Base-by-base conservation (phyloP, 2,797 vertebrate species). In the Pempheris klunzingeri region DNA sequence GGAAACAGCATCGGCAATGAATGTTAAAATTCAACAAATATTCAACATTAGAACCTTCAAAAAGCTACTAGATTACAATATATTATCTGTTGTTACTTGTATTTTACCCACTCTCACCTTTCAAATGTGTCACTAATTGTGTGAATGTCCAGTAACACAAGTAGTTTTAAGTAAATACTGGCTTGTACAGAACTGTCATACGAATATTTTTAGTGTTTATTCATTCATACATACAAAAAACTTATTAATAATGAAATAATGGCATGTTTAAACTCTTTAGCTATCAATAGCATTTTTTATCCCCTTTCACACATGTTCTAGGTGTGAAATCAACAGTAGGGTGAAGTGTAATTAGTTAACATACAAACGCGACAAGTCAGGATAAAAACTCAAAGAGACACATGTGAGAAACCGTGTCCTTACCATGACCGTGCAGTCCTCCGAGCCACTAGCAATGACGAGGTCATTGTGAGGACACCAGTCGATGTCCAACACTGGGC, bases 381-480 rank as follows among this genome's bases (percentile, higher is more conserved):
- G 2, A n/a, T 18, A 39, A 20, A n/a, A 30, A 11, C 5, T 34
- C 11, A 55, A 46, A 43, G 32, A n/a, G n/a, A n/a, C 17, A 67
- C 13, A 55, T 32, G n/a, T 41, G 43, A 68, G 14, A 43, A 65
- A 62, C 18, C 0, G 2, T 0, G 13, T 80, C 44, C 89, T 90
- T 87, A 99, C 98, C 98, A 99, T 99, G 77, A 99, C 96, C 0
- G 97, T 97, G 94, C 98, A 99, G 92, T 99, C 98, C 93, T 99
- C 98, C 0, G 98, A 99, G 70, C 98, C 98, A 0, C 98, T 99
- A 75, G 98, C 98, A 11, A 99, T 98, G 65, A 99, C 96, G 0
- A 95, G 97, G 88, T 99, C 98, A 0, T 99, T 98, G 66, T 99
- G 97, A 55, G 98, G 98, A 90, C 98, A 99, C 98, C 98, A 99